Evolutionary conservation across 2,113 vertebrate genomes (phyloP).

Genomic region (Pontoporia blainvillei): DNA sequence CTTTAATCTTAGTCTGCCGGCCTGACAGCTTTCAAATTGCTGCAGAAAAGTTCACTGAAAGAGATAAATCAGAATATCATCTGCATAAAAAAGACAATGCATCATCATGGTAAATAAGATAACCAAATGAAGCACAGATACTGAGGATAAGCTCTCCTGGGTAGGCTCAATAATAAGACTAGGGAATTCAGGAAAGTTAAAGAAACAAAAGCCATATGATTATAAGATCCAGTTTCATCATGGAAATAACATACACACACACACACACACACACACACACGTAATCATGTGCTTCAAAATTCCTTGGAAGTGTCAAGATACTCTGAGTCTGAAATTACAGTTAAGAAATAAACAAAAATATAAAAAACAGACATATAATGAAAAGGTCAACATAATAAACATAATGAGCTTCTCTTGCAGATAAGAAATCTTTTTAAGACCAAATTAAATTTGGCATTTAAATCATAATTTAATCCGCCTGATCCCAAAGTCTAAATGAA

Average conservation of each 20-base stretch:
- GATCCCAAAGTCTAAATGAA: neutral
- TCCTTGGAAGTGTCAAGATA: neutral
- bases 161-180: neutral
- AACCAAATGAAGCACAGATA: conserved; percentile 8
- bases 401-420: neutral
- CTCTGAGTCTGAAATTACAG: neutral
- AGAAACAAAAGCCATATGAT: neutral
- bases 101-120: conserved; percentile 25
- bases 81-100: conserved; percentile 36
- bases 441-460: conserved; percentile 23
- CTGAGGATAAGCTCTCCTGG: neutral
- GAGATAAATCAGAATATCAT: conserved; percentile 66
- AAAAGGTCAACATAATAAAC: neutral
- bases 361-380: neutral
- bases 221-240: neutral
- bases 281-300: neutral
- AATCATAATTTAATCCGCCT: neutral
- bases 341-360: neutral
- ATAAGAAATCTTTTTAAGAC: neutral
- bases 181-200: neutral
- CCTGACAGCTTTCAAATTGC: conserved; percentile 60
- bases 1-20: conserved; percentile 41
- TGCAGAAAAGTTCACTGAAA: conserved; percentile 49
- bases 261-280: neutral
- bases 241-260: neutral